Evolutionary conservation across 2,113 vertebrate species (phyloP), one percentile per base, ranked within the genome.

Genomic region (Microcebus murinus): DNA sequence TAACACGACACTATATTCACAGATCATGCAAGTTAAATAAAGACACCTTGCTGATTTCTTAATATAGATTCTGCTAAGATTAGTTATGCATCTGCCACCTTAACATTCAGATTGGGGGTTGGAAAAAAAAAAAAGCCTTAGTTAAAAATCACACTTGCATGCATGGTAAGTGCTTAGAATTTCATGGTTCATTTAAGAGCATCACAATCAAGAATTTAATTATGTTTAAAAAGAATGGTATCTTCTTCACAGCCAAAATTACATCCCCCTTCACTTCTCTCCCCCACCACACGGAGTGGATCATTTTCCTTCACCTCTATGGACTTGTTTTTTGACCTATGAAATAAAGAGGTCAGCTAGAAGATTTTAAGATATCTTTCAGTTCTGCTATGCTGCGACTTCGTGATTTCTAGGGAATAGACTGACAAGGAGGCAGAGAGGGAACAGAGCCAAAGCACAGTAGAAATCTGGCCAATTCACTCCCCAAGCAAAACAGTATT

Each of bases 151-250:
- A 96, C 83, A 90, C 96, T 95, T 88, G 93, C 95, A 88, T 87
- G 29, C 95, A 88, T 87, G 29, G 59, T 87, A 94, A 96, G 90
- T 85, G 39, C 87, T 96, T 96, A 90, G 92, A 85, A 96, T 97
- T 97, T 97, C 91, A 96, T 87, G 91, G 96, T 94, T 97, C 91
- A 97, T 96, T 98, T 95, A 96, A 97, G 92, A 97, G 89, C 93
- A 92, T 84, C 95, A 94, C 89, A 97, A 97, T 97, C 97, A 98
- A 96, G 97, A 97, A 96, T 92, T 95, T 96, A 98, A 98, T 97
- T 95, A 98, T 63, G 90, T 93, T 85, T 90, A 67, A 96, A 96
- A 92, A 93, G 57, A 95, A 87, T 0, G 1, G 76, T 67, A 59
- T 87, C 91, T 96, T 90, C 87, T 87, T 65, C 83, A 86, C 57